A percentile compares a stretch with the other conserved stretches of the same genome.
phyloP scores from a whole-genome alignment of 2,113 vertebrate species.

The Cisticola juncidis region DNA sequence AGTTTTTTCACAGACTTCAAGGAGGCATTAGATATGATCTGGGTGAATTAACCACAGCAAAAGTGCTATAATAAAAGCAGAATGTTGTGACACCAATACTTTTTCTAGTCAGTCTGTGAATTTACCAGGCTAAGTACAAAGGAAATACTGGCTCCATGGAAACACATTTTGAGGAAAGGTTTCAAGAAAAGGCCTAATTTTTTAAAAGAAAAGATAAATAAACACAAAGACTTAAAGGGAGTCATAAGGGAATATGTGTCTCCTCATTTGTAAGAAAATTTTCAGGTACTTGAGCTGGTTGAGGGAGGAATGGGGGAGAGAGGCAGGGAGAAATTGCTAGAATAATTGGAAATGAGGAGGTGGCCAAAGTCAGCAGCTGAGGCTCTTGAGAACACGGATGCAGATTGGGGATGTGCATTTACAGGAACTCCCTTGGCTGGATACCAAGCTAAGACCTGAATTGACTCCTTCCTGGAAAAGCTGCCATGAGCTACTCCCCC shows the following conservation, averaged over 20 bases:
- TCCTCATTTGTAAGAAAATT: neutral
- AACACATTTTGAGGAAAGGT: neutral
- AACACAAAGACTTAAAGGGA: neutral
- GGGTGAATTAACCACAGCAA: neutral
- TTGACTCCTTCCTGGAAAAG: neutral
- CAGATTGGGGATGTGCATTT: neutral
- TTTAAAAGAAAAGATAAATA: neutral
- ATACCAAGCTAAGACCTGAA: neutral
- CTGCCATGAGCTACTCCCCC: accelerated
- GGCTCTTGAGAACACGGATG: neutral
- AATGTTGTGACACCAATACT: neutral
- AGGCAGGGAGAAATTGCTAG: neutral
- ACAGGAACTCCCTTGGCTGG: accelerated
- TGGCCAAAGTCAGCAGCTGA: neutral
- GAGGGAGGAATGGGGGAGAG: neutral
- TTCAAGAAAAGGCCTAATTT: neutral
- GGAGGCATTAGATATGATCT: neutral
- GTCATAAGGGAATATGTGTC: neutral
- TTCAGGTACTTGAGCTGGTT: neutral
- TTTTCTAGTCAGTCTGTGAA: neutral
- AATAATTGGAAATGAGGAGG: neutral
- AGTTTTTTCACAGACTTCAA: neutral
- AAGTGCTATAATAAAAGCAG: neutral
- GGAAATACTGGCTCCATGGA: neutral
- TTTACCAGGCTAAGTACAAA: neutral